Evolutionary conservation across 2,888 invertebrate genomes (phyloP).

Genomic region (Xestia sexstrigata): DNA sequence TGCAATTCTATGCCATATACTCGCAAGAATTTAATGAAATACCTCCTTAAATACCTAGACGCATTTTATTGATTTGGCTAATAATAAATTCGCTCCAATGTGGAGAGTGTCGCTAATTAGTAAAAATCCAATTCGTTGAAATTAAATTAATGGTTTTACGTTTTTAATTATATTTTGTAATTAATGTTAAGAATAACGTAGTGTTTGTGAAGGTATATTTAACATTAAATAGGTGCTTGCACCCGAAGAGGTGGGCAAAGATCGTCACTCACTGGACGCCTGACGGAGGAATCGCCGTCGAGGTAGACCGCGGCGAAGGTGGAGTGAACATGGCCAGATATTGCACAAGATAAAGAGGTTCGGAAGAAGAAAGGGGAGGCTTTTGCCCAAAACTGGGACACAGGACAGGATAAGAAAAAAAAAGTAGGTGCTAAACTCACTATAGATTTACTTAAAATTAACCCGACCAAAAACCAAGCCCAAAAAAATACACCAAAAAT

Average conservation of each 20-base stretch:
- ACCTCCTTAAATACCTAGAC: not conserved
- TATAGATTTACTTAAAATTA: not conserved
- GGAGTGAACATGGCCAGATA: too few relatives aligned
- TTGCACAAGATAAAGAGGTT: too few relatives aligned
- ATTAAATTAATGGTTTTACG: constrained; percentile 13
- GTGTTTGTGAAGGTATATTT: not conserved
- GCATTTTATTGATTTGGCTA: constrained; percentile 26
- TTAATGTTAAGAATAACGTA: not conserved
- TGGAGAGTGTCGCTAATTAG: constrained; percentile 33
- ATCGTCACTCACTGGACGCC: too few relatives aligned
- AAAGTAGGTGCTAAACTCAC: not conserved
- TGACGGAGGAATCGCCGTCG: too few relatives aligned
- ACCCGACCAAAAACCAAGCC: not conserved
- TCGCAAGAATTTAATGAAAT: constrained; percentile 10
- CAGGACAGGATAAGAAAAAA: too few relatives aligned
- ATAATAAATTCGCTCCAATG: constrained; percentile 27
- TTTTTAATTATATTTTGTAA: constrained; percentile 14
- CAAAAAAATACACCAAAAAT: not conserved
- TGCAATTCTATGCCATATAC: constrained; percentile 22
- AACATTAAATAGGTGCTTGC: not conserved
- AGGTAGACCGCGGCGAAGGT: too few relatives aligned
- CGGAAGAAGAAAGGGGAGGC: too few relatives aligned
- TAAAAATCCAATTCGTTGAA: constrained; percentile 49
- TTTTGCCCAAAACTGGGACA: too few relatives aligned
- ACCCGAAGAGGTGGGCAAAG: too few relatives aligned